phyloP scores from a whole-genome alignment of 2,797 vertebrate genomes.

The Notolepis coatsorum region DNA sequence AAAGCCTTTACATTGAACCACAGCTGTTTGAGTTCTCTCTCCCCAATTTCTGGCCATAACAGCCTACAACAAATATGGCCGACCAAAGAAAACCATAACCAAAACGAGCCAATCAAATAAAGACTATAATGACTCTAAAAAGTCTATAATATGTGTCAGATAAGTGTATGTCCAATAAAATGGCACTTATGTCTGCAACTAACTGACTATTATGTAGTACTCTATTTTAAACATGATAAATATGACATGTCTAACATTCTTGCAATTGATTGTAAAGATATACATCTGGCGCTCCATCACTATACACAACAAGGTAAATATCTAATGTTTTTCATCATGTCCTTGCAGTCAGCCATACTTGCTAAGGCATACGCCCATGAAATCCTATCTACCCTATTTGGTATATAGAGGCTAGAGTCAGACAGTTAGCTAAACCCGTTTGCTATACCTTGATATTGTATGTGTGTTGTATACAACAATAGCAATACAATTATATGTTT shows the following conservation, averaged over 20 bases:
- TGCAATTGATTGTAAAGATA: not conserved
- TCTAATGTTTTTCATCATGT: conserved; percentile 61
- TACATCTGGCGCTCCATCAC: conserved; percentile 23
- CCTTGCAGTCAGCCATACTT: conserved; percentile 76
- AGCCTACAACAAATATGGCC: conserved; percentile 64
- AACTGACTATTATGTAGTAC: not conserved
- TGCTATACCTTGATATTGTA: conserved; percentile 15
- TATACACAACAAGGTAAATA: conserved; percentile 41
- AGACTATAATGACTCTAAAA: not conserved
- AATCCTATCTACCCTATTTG: conserved; percentile 72
- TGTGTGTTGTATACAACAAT: conserved; percentile 15
- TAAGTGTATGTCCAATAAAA: not conserved
- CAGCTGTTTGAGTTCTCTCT: not conserved
- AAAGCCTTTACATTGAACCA: not conserved
- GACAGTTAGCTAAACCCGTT: conserved; percentile 38
- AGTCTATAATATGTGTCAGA: not conserved
- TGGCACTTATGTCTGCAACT: not conserved
- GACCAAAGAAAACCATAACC: conserved; percentile 36
- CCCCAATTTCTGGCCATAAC: conserved; percentile 19
- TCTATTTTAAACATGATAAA: too few relatives aligned
- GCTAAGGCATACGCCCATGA: conserved; percentile 84
- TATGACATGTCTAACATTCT: conserved; percentile 9
- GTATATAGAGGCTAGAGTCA: conserved; percentile 41
- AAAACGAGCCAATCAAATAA: conserved; percentile 2
- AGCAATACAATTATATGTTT: too few relatives aligned